Base-by-base conservation (phyloP, 2,113 vertebrate species). In the Lepus europaeus region DNA sequence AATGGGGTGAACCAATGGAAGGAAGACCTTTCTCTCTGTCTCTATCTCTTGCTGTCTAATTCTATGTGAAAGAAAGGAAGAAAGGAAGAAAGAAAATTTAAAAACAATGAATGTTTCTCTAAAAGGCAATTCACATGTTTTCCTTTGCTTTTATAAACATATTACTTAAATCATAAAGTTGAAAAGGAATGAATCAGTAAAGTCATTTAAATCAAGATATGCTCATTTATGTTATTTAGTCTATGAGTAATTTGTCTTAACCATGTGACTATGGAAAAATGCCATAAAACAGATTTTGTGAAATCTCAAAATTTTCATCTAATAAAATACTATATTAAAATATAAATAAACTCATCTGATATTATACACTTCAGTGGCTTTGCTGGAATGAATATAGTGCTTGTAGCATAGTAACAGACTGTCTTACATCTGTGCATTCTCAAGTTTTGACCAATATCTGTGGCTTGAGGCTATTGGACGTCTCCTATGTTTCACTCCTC, bases 381-480 rank as follows among this genome's bases (percentile, higher is more conserved):
- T 81, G 73, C 33, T 64, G 93, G 2, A 96, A 95, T 92, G 73
- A 76, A 96, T 92, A 93, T 61, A 95, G 56, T 78, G 61, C 86
- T 88, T 73, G 61, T 88, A 93, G 94, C 45, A 94, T 39, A 96
- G 87, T 74, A 97, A 94, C 76, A 97, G 87, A 95, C 88, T 94
- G 83, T 70, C 16, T 81, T 97, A 79, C 93, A 97, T 98, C 76
- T 97, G 93, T 45, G 31, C 87, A 95, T 96, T 88, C 97, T 96
- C 81, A 90, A 96, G 92, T 97, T 97, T 93, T 53, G 14, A 97
- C 97, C 86, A 93, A 36, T 96, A 82, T 90, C 97, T 66, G 76
- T 95, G 96, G 33, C 93, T 97, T 79, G 92, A 94, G 90, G 94
- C 87, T 95, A 64, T 94, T 97, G 97, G 96, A 36, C 96, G 97